phyloP scores from a whole-genome alignment of 35 echinoderm and acorn worm genomes.

The Patiria miniata region DNA sequence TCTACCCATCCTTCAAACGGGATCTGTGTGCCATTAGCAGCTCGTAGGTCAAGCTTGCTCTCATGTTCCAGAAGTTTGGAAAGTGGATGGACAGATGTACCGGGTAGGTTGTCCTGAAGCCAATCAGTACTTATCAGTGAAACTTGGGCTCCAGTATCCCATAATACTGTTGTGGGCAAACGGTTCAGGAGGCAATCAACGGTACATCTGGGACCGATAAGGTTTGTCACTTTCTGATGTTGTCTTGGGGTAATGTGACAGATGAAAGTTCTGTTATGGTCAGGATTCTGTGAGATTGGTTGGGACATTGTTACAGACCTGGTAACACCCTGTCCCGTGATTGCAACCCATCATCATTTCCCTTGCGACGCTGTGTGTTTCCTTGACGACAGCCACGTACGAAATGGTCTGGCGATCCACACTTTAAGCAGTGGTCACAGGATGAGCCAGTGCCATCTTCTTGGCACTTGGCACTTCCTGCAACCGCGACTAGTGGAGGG shows the following conservation, averaged over 20 bases:
- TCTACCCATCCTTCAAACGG: constrained; percentile 70
- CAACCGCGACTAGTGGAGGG: constrained; percentile 31
- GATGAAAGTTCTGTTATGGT: not conserved
- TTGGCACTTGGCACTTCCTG: constrained; percentile 1
- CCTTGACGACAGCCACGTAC: constrained; percentile 36
- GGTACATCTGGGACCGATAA: constrained; percentile 47
- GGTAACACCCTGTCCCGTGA: constrained; percentile 3
- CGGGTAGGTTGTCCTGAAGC: constrained; percentile 25
- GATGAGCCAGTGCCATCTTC: not conserved
- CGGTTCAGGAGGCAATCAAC: constrained; percentile 36
- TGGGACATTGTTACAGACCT: not conserved
- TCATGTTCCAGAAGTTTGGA: constrained; percentile 40
- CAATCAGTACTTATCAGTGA: constrained; percentile 55
- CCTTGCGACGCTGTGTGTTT: not conserved
- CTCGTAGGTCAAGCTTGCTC: constrained; percentile 19
- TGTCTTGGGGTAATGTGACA: constrained; percentile 36
- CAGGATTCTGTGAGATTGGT: too few relatives aligned
- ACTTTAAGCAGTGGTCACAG: constrained; percentile 64
- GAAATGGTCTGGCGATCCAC: constrained; percentile 53
- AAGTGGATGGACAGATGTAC: constrained; percentile 25
- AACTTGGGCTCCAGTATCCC: constrained; percentile 75
- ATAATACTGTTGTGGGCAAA: constrained; percentile 13
- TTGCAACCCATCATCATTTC: constrained; percentile 38
- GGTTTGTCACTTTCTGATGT: not conserved
- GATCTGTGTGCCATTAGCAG: constrained; percentile 55